These are phyloP conservation scores for Metellina segmentata DNA, from an alignment of 2,888 invertebrate genomes.

Conservation along the genomic window DNA sequence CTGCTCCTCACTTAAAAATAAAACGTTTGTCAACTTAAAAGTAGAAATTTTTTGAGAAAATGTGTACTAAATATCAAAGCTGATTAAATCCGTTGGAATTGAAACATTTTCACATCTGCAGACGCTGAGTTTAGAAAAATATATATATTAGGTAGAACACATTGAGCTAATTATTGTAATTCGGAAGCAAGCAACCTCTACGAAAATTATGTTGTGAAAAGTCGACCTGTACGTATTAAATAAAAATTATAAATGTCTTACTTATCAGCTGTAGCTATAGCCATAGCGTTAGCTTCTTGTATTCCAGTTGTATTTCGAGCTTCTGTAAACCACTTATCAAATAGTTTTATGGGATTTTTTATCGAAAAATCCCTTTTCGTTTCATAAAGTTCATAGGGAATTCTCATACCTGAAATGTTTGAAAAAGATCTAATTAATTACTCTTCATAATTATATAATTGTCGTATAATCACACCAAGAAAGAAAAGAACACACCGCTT, in stretches of 20 bases:
- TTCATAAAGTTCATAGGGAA: constrained; percentile 88
- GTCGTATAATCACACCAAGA: neutral
- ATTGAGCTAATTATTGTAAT: too few relatives aligned
- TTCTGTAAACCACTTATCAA: constrained; percentile 91
- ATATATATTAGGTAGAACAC: too few relatives aligned
- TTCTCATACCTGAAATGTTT: constrained; percentile 83
- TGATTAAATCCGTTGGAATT: too few relatives aligned
- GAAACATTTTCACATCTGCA: too few relatives aligned
- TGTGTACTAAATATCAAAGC: too few relatives aligned
- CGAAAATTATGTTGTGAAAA: too few relatives aligned
- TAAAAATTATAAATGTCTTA: constrained; percentile 81
- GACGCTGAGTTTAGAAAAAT: too few relatives aligned
- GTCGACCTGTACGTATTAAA: too few relatives aligned
- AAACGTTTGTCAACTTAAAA: too few relatives aligned
- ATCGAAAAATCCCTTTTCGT: constrained; percentile 88
- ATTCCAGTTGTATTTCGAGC: constrained; percentile 86
- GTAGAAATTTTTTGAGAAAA: too few relatives aligned
- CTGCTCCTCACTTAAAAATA: too few relatives aligned
- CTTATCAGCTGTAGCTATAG: constrained; percentile 92
- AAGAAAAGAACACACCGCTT: neutral
- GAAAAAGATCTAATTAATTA: neutral
- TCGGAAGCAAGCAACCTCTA: too few relatives aligned
- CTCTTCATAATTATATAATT: neutral
- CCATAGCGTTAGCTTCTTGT: constrained; percentile 94
- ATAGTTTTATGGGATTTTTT: constrained; percentile 92